These are phyloP conservation scores for Poecile montanus DNA, from an alignment of 2,797 vertebrate genomes.

Conservation along the genomic window DNA sequence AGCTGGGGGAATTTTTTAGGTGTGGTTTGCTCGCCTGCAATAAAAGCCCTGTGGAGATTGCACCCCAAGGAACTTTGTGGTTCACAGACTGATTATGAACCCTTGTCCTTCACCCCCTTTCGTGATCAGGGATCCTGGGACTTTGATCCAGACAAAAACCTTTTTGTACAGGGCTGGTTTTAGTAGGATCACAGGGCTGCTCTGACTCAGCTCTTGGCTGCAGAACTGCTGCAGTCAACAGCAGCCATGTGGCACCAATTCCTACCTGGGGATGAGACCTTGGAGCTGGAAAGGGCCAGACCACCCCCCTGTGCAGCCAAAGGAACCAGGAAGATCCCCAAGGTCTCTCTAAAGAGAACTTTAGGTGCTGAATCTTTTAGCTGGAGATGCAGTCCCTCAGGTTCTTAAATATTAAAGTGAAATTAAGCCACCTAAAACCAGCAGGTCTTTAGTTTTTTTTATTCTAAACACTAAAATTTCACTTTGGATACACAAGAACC, in stretches of 20 bases:
- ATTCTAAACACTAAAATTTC: neutral
- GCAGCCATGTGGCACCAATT: neutral
- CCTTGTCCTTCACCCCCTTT: neutral
- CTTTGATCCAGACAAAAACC: conserved; percentile 7
- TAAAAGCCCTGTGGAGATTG: neutral
- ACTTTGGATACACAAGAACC: neutral
- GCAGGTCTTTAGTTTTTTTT: neutral
- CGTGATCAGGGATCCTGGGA: neutral
- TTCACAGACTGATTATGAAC: neutral
- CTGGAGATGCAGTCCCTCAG: neutral
- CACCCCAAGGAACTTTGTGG: neutral
- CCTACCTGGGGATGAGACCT: neutral
- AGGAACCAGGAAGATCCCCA: neutral
- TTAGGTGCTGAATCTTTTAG: accelerated
- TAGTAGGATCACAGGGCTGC: neutral
- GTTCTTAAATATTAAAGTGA: neutral
- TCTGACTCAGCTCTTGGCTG: neutral
- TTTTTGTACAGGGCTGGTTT: neutral
- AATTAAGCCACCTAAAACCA: neutral
- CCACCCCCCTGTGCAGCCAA: neutral
- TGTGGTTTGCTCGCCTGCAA: neutral
- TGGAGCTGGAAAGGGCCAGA: neutral
- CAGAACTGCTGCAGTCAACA: neutral
- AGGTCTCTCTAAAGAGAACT: neutral
- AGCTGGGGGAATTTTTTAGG: neutral